Evolutionary conservation across 1,140 invertebrate genomes (phyloP).

Genomic region (Drepana arcuata): DNA sequence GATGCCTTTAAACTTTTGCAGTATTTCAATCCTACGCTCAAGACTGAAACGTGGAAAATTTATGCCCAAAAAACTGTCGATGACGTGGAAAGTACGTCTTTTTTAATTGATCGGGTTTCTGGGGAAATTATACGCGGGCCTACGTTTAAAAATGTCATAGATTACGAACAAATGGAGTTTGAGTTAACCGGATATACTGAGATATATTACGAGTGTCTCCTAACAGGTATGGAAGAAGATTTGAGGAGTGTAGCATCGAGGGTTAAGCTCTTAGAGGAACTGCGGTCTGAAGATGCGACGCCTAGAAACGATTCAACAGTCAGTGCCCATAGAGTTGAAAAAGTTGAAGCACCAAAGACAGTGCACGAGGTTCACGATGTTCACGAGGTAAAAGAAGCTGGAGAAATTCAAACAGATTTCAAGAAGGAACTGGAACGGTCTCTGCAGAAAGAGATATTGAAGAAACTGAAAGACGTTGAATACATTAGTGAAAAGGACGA

Average conservation of each 20-base stretch:
- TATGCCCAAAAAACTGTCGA: constrained; percentile 35
- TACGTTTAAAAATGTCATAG: constrained; percentile 50
- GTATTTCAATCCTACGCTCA: constrained; percentile 49
- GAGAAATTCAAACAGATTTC: constrained; percentile 6
- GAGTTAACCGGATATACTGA: constrained; percentile 43
- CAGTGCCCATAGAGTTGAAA: constrained; percentile 5
- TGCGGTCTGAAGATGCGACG: constrained; percentile 32
- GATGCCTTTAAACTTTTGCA: constrained; percentile 51
- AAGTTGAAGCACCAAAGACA: constrained; percentile 4
- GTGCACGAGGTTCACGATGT: constrained; percentile 3
- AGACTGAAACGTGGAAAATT: constrained; percentile 42
- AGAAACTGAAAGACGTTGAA: constrained; percentile 34
- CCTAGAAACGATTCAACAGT: constrained; percentile 22
- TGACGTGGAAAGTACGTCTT: constrained; percentile 33
- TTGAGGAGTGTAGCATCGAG: constrained; percentile 46
- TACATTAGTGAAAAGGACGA: constrained; percentile 31
- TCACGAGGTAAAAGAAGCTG: constrained; percentile 6
- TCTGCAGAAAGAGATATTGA: constrained; percentile 22
- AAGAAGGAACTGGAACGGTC: constrained; percentile 19
- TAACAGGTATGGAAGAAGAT: constrained; percentile 41
- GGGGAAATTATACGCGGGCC: constrained; percentile 48
- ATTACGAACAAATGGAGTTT: constrained; percentile 52
- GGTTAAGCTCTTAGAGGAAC: constrained; percentile 44
- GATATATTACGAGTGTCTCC: constrained; percentile 47
- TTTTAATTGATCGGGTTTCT: constrained; percentile 45